Evolutionary conservation across 2,888 invertebrate species (phyloP).

Genomic region (Apotomis turbidana): DNA sequence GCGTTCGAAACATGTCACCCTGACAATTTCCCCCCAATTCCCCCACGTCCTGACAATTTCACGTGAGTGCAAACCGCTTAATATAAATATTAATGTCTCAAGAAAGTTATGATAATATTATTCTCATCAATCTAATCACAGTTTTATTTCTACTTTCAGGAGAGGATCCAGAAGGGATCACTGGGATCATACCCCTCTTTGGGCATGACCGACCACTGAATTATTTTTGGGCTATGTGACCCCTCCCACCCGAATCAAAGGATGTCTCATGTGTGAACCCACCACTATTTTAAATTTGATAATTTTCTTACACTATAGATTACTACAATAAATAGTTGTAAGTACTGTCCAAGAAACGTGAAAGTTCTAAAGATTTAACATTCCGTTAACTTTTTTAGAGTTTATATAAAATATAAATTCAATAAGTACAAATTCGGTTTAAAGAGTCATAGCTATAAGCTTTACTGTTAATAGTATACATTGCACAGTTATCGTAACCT

Average conservation of each 20-base stretch:
- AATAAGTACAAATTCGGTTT: constrained; percentile 71
- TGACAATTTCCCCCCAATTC: too few relatives aligned
- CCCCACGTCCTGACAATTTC: too few relatives aligned
- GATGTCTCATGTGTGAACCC: too few relatives aligned
- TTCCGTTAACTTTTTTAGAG: constrained; percentile 39
- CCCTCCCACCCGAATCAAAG: too few relatives aligned
- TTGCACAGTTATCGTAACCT: constrained; percentile 39
- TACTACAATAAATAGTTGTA: constrained; percentile 52
- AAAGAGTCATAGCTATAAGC: constrained; percentile 24
- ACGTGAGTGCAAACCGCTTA: too few relatives aligned
- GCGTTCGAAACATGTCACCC: too few relatives aligned
- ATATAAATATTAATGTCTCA: too few relatives aligned
- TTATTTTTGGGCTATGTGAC: too few relatives aligned
- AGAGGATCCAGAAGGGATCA: too few relatives aligned
- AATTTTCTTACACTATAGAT: constrained; percentile 19
- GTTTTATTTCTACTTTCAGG: constrained; percentile 42
- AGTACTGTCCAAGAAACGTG: constrained; percentile 60
- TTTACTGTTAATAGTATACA: constrained; percentile 20
- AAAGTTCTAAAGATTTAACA: constrained; percentile 35
- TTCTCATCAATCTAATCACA: constrained; percentile 52
- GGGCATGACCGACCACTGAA: too few relatives aligned
- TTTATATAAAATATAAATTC: constrained; percentile 47
- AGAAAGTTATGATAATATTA: too few relatives aligned
- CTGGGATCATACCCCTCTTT: too few relatives aligned
- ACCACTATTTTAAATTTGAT: background rate